Evolutionary conservation across 1,140 invertebrate species (phyloP).

Genomic region (Heliconius hewitsoni): DNA sequence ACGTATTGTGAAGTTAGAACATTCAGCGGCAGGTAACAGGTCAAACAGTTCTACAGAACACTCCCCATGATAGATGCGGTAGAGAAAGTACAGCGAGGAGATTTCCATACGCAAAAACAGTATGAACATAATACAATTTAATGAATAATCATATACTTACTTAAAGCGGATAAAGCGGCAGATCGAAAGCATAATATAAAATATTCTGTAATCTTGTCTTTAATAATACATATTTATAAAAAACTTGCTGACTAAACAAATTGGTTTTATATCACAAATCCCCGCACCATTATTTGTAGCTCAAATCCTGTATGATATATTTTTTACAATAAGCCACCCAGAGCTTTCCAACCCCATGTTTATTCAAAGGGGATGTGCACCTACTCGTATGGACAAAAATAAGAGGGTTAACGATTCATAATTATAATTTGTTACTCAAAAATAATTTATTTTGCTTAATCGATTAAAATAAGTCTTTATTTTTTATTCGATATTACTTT

Average conservation of each 20-base stretch:
- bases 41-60: no score
- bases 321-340: slow-evolving; percentile 13
- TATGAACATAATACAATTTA: no score
- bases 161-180: no score
- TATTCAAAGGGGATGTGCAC: background rate
- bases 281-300: slow-evolving; percentile 6
- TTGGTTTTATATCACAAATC: slow-evolving; percentile 4
- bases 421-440: background rate
- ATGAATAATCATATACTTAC: no score
- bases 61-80: no score
- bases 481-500: background rate
- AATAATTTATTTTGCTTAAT: background rate
- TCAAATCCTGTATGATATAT: slow-evolving; percentile 5
- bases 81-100: no score
- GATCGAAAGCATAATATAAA: background rate
- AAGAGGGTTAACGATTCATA: background rate
- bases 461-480: background rate
- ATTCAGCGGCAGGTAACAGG: no score
- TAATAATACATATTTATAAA: background rate
- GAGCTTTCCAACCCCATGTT: slow-evolving; percentile 4
- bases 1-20: no score
- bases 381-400: background rate
- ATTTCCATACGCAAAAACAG: no score
- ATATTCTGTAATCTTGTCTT: background rate
- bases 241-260: slow-evolving; percentile 8